Evolutionary conservation across 92 coral and sea anemone species (phyloP).

Genomic region (Diadumene lineata): DNA sequence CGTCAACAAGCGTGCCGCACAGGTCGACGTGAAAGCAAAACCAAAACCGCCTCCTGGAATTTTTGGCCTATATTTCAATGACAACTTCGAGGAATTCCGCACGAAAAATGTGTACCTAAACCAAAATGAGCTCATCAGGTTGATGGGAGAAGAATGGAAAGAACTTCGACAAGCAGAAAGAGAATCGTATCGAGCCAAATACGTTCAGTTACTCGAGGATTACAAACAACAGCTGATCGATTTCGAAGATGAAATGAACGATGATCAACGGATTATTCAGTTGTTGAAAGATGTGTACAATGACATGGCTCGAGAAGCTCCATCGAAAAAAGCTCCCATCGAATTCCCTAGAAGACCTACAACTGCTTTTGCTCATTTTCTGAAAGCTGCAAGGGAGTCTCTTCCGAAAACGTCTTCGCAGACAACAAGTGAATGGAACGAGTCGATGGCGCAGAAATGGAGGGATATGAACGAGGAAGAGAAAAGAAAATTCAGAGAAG

Average conservation of each 20-base stretch:
- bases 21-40: conserved; percentile 6
- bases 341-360: conserved; percentile 48
- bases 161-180: conserved; percentile 17
- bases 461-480: conserved; percentile 51
- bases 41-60: conserved; percentile 34
- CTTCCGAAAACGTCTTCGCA: conserved; percentile 39
- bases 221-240: conserved; percentile 53
- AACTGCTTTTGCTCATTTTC: conserved; percentile 49
- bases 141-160: conserved; percentile 36
- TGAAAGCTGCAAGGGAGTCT: conserved; percentile 37
- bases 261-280: conserved; percentile 44
- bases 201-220: conserved; percentile 23
- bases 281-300: conserved; percentile 15
- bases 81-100: conserved; percentile 22
- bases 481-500: conserved; percentile 42
- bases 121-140: conserved; percentile 20
- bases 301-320: neutral
- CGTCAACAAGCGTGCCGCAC: neutral
- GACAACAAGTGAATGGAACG: conserved; percentile 46
- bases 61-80: conserved; percentile 25
- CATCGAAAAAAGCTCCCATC: conserved; percentile 11
- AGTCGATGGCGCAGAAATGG: conserved; percentile 52
- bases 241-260: conserved; percentile 42
- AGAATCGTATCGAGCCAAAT: conserved; percentile 37
- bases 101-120: conserved; percentile 13